Evolutionary conservation across 2,888 invertebrate genomes (phyloP).

Genomic region (Trileptium ribeirensis): DNA sequence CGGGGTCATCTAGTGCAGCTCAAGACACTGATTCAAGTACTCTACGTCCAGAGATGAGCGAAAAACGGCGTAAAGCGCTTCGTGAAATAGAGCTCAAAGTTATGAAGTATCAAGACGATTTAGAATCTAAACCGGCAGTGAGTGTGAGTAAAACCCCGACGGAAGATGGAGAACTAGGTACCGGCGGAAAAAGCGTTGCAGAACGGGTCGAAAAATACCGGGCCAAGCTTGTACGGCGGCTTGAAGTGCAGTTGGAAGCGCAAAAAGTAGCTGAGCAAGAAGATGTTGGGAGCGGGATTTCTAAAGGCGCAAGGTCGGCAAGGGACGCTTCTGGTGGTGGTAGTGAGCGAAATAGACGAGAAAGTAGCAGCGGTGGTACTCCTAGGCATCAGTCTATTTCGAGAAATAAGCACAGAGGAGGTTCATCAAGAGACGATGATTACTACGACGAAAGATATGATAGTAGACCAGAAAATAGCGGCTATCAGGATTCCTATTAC

Average conservation of each 20-base stretch:
- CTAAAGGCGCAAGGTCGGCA: too few species aligned
- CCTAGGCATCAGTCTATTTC: too few species aligned
- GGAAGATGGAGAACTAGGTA: neutral
- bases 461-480: too few species aligned
- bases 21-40: neutral
- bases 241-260: neutral
- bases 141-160: constrained; percentile 42
- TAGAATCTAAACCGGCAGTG: constrained; percentile 72
- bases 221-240: constrained; percentile 66
- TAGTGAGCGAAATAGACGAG: too few species aligned
- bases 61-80: neutral
- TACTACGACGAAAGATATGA: too few species aligned
- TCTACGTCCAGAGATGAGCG: neutral
- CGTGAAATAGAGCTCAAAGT: constrained; percentile 62
- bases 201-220: constrained; percentile 83
- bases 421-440: too few species aligned
- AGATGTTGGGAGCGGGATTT: too few species aligned
- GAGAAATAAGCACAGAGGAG: too few species aligned
- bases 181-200: constrained; percentile 55
- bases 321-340: too few species aligned
- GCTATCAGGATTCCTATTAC: too few species aligned
- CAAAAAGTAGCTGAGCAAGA: too few species aligned
- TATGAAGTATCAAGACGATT: constrained; percentile 87
- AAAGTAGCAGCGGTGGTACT: too few species aligned
- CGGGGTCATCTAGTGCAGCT: neutral